Conservation (phyloP, 2,888 invertebrate species). For the Drosophila colorata region DNA sequence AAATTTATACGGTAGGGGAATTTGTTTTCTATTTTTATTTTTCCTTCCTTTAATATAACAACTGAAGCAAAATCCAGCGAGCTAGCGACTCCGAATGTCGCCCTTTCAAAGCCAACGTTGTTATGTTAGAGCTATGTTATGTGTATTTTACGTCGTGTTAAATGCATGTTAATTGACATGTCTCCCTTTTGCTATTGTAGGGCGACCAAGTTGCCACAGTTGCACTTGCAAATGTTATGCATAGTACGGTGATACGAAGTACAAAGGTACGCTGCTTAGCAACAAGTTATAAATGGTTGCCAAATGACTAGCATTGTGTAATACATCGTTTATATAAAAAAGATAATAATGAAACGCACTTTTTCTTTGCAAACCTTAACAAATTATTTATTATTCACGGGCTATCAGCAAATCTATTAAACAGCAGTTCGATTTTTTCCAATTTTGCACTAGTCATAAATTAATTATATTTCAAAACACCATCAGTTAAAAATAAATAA, state of each 20-base stretch:
- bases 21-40: conserved; percentile 4
- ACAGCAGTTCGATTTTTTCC: too few species aligned
- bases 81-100: conserved; percentile 17
- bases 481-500: too few species aligned
- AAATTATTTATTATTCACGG: too few species aligned
- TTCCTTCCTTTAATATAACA: conserved; percentile 1
- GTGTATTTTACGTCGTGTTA: neutral
- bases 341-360: neutral
- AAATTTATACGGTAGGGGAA: conserved; percentile 11
- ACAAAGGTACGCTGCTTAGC: neutral
- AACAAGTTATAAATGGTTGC: neutral
- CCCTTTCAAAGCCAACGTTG: conserved; percentile 44
- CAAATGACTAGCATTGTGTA: too few species aligned
- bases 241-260: neutral
- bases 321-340: neutral
- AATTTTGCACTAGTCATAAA: too few species aligned
- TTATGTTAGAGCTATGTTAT: conserved; percentile 20
- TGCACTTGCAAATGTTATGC: conserved; percentile 5
- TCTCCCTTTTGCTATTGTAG: conserved; percentile 18
- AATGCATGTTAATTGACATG: conserved; percentile 25
- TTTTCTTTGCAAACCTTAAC: too few species aligned
- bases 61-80: conserved; percentile 14
- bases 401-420: too few species aligned
- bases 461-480: too few species aligned
- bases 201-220: conserved; percentile 34